Base-by-base conservation (phyloP, 2,888 invertebrate species). In the Scaeva pyrastri region DNA sequence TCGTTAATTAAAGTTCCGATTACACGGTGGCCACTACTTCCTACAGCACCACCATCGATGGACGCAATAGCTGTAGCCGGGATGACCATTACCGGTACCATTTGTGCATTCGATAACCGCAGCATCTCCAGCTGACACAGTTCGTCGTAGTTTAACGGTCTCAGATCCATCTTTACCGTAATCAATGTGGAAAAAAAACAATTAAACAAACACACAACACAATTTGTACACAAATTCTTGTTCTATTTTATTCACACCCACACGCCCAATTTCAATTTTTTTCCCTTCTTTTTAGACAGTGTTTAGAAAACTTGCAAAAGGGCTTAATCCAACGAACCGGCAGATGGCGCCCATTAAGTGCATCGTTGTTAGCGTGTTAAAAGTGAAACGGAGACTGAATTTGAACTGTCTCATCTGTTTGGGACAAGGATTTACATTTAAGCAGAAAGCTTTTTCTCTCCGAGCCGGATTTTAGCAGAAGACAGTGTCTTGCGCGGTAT, bases 41-140 rank as follows among this genome's bases (percentile, higher is more conserved):
- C 74, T 45, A 71, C 31, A 12, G 73, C 12, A 23, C 56, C 8
- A 31, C 52, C 73, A 19, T 83, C 80, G 1, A 84, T 71, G 5
- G 83, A 55, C 12, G 73, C 19, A 14, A 92, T 89, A 62, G 91
- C 87, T 31, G 91, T 89, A 60, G 92, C 90, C 58, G 92, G 92
- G 88, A 92, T 91, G 66, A 92, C 90, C 92, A 92, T 91, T 50
- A 92, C 91, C 70, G 92, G 92, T 88, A 92, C 82, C 91, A 92
- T 91, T 48, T 91, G 89, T 45, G 90, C 83, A 41, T 90, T 88
- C 16, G 88, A 77, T 8, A 89, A 68, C 26, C 80, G 87, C 80
- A 92, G 77, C 89, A 92, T 77, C 83, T 92, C 92, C 89, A 92
- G 90, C 90, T 92, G 91, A 88, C 91, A 92, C 89, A 92, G 88